Percentiles rank a stretch among this genome's conserved stretches.
Evolutionary conservation across 2,888 invertebrate genomes (phyloP).

Genomic region (Drosophila hawaiiensis): DNA sequence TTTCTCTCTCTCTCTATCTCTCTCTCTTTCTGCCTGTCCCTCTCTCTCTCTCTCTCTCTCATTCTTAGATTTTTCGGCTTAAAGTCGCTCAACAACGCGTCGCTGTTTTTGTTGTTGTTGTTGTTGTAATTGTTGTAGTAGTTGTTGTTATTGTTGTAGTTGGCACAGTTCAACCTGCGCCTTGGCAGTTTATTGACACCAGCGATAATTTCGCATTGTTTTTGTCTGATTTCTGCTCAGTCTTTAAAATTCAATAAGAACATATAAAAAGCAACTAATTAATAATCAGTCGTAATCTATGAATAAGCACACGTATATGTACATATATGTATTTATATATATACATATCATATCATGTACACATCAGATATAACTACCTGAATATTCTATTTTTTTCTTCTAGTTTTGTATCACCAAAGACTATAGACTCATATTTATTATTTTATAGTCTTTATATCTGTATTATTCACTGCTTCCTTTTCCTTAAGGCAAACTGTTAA

Average conservation of each 20-base stretch:
- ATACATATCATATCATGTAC: neutral
- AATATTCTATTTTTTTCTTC: neutral
- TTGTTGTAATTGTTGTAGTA: conserved; percentile 11
- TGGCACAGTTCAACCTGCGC: conserved; percentile 44
- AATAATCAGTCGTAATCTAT: neutral
- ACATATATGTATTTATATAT: neutral
- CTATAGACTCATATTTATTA: too few relatives aligned
- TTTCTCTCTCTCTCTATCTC: neutral
- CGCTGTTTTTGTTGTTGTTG: conserved; percentile 7
- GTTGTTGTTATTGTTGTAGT: conserved; percentile 17
- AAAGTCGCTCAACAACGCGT: conserved; percentile 29
- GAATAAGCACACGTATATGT: neutral
- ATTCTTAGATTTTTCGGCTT: conserved; percentile 4
- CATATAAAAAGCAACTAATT: neutral
- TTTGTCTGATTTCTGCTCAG: conserved; percentile 13
- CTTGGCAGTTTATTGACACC: conserved; percentile 69
- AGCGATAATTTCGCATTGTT: conserved; percentile 58
- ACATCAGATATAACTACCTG: neutral
- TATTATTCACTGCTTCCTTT: neutral
- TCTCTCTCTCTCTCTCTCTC: neutral
- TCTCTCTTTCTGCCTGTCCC: too few relatives aligned
- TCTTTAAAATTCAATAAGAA: neutral
- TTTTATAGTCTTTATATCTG: neutral
- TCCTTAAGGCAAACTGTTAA: neutral
- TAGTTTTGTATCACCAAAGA: too few relatives aligned